Evolutionary conservation across 2,888 invertebrate genomes (phyloP).

Genomic region (Gymnosoma rotundatum): DNA sequence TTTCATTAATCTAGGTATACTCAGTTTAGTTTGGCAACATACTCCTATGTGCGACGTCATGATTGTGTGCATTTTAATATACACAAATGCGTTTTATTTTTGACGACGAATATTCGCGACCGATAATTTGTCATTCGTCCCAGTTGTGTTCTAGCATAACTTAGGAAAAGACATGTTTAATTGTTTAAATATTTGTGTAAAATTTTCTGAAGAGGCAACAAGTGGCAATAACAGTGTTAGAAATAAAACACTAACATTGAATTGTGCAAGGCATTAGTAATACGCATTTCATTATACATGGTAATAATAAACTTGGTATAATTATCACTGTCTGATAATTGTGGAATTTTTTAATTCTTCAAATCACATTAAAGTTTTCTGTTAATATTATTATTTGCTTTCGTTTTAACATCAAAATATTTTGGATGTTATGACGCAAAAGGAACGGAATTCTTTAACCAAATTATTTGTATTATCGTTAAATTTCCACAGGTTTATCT

Average conservation of each 20-base stretch:
- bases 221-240: slow-evolving; percentile 36
- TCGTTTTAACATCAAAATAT: slow-evolving; percentile 30
- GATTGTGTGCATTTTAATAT: too few relatives aligned
- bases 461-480: slow-evolving; percentile 46
- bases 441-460: slow-evolving; percentile 49
- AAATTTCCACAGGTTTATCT: slow-evolving; percentile 51
- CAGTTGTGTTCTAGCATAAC: too few relatives aligned
- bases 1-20: too few relatives aligned
- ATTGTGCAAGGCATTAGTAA: slow-evolving; percentile 28
- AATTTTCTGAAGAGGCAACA: too few relatives aligned
- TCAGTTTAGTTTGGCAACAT: too few relatives aligned
- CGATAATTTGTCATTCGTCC: too few relatives aligned
- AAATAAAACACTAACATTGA: not conserved
- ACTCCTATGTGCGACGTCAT: too few relatives aligned
- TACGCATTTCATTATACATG: slow-evolving; percentile 23
- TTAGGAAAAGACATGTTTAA: too few relatives aligned
- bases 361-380: not conserved
- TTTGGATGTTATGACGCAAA: slow-evolving; percentile 57
- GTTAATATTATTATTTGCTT: slow-evolving; percentile 20
- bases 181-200: too few relatives aligned
- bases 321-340: slow-evolving; percentile 21
- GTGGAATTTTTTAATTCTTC: slow-evolving; percentile 6
- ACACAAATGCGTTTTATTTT: too few relatives aligned
- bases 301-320: slow-evolving; percentile 48
- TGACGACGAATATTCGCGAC: too few relatives aligned